Percentiles rank a stretch among this genome's conserved stretches.
Conservation (phyloP, 2,888 invertebrate species). For the Drosophila nr. perissopoda region DNA sequence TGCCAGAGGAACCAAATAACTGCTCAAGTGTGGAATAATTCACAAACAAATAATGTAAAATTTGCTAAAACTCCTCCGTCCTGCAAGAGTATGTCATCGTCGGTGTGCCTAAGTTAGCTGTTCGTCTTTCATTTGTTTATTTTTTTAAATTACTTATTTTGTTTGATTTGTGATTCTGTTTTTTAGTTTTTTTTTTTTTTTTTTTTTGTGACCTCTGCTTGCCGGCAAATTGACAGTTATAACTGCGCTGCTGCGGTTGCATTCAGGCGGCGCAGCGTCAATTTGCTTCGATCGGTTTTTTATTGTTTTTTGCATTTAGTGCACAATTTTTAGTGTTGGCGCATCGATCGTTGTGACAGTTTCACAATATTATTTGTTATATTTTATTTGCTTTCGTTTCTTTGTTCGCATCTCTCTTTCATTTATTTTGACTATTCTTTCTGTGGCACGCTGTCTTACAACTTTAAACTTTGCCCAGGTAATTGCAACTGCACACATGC, state of each 20-base stretch:
- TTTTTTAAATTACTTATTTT: constrained; percentile 6
- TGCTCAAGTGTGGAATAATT: not conserved
- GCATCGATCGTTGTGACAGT: constrained; percentile 58
- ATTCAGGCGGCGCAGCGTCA: constrained; percentile 31
- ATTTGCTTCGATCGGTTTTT: constrained; percentile 34
- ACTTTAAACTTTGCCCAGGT: constrained; percentile 44
- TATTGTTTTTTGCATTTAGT: constrained; percentile 46
- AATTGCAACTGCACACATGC: constrained; percentile 32
- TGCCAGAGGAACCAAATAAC: not conserved
- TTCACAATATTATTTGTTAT: constrained; percentile 30
- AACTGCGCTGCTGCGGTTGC: constrained; percentile 39
- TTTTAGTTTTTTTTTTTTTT: constrained; percentile 2
- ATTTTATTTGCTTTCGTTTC: not conserved
- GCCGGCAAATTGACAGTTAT: constrained; percentile 43
- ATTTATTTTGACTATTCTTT: not conserved
- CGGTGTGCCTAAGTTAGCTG: not conserved
- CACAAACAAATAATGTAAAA: not conserved
- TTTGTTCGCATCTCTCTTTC: not conserved
- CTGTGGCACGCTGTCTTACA: constrained; percentile 13
- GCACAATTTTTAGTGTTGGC: constrained; percentile 60
- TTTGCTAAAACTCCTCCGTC: not conserved
- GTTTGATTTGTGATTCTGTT: constrained; percentile 5
- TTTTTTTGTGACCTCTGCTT: constrained; percentile 40
- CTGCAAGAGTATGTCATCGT: not conserved
- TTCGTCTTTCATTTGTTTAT: not conserved